Evolutionary conservation across 2,113 vertebrate genomes (phyloP).

Genomic region (Collichthys lucidus): DNA sequence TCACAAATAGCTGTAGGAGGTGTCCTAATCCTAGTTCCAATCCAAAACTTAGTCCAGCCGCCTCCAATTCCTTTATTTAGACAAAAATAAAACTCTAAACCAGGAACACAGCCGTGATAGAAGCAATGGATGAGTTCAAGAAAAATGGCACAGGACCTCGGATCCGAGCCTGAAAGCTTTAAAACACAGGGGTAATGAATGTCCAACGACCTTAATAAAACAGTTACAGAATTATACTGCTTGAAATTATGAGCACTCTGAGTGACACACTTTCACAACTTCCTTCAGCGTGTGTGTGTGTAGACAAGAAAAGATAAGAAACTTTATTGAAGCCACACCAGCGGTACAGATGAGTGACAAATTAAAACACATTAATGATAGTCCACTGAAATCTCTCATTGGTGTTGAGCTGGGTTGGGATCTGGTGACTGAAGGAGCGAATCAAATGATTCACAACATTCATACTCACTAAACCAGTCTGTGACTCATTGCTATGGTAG

Average conservation of each 20-base stretch:
- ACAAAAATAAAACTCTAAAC: slow-evolving; percentile 60
- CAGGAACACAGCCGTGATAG: slow-evolving; percentile 44
- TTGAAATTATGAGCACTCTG: neutral
- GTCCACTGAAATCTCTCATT: neutral
- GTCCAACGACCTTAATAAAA: slow-evolving; percentile 14
- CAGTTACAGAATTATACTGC: slow-evolving; percentile 1
- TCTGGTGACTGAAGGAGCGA: neutral
- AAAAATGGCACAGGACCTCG: slow-evolving; percentile 51
- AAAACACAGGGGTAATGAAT: slow-evolving; percentile 72
- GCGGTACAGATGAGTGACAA: neutral
- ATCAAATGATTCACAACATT: neutral
- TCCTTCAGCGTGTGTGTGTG: neutral
- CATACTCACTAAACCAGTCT: neutral
- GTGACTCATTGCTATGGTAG: neutral
- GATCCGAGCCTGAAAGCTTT: slow-evolving; percentile 79
- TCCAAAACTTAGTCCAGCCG: slow-evolving; percentile 70
- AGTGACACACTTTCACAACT: neutral
- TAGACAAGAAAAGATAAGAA: neutral
- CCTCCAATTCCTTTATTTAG: slow-evolving; percentile 71
- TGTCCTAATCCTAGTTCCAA: slow-evolving; percentile 70
- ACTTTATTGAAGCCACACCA: no score
- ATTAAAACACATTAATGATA: neutral
- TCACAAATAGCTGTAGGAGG: slow-evolving; percentile 60
- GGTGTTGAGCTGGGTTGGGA: neutral
- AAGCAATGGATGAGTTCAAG: slow-evolving; percentile 67